Evolutionary conservation across 2,888 invertebrate species (phyloP), one percentile per base, ranked within the genome.

Genomic region (Brachyptera putata): DNA sequence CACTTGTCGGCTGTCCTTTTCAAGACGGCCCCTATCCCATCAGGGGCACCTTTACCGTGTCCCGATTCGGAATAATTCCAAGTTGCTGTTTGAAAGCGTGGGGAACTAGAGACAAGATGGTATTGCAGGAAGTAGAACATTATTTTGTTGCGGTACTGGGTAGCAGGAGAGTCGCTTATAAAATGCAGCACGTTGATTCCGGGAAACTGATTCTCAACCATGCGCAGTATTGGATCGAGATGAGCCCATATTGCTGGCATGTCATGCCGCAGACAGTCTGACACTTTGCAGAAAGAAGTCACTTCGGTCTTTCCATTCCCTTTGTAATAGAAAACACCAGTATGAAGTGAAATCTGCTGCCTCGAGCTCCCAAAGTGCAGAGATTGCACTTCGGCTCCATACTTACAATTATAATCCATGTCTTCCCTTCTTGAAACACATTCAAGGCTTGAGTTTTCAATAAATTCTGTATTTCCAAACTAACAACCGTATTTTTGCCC

Each of bases 301-400:
- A 22, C 18, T 22, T 48, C 25, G n/a, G 25, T 22, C 25, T 48
- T 13, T 9, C 48, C 48, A 24, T 22, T 25, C 5, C 7, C 39
- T 11, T 21, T 11, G 22, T 24, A 24, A 13, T 43, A 37, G 36
- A 11, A n/a, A 56, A 68, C 64, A 5, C 65, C 67, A 9, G 68
- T 68, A 49, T 70, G 69, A 18, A 70, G 61, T 16, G 69, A 66
- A 11, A 67, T 62, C 57, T 68, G 68, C 18, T 49, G 57, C 3
- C 56, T 56, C 1, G 67, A 66, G 34, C 65, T 67, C 13, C 68
- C 67, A 62, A 67, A 69, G 63, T 69, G 69, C n/a, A 67, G 59
- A 26, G 63, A 58, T 61, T 70, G 69, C 5, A 69, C 67, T 64
- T 70, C 69, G 30, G 30, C 53, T 4, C 55, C 56, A 61, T 67